Evolutionary conservation across 1,140 invertebrate genomes (phyloP), one percentile per base, ranked within the genome.

Genomic region (Aleiodes sp.): DNA sequence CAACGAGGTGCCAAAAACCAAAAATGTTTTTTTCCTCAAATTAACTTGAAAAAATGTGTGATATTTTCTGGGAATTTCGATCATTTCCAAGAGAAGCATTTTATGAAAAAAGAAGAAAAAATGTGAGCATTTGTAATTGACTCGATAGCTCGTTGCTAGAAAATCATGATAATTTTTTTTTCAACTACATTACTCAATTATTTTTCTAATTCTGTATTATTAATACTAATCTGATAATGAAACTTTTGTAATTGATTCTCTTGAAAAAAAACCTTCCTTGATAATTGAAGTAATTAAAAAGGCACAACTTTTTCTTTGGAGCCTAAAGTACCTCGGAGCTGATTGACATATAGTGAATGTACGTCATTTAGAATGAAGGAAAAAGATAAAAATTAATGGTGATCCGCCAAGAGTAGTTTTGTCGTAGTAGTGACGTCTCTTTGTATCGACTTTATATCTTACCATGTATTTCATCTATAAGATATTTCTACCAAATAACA

Each of bases 371-470:
- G 21, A 52, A 46, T 52, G 46, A 52, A 52, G 21, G 10, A 21
- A 52, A 52, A 2, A 16, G n/a, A n/a, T n/a, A 43, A 31, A 10
- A 24, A 14, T 33, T 59, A 33, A 43, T 39, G 60, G 29, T 70
- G 68, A 70, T 75, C 73, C 64, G 72, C 70, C 66, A 59, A 75
- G 59, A 46, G 74, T 83, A 74, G 80, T 78, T 81, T 81, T 84
- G 78, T 81, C 75, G 79, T 81, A 69, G 78, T 84, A 85, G 74
- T 83, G 56, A 79, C 78, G 79, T 75, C 75, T 76, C 79, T 84
- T 84, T 86, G 79, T 86, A 85, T 84, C 79, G 67, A 81, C 76
- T 77, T 85, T 84, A 80, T 85, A 85, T 80, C 80, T 78, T 84
- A 80, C 73, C 28, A 84, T 84, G 81, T 86, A 84, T 81, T 80